A percentile compares a stretch with the other conserved stretches of the same genome.
Conservation (phyloP, 2,888 invertebrate genomes). For the Diplazon laetatorius region DNA sequence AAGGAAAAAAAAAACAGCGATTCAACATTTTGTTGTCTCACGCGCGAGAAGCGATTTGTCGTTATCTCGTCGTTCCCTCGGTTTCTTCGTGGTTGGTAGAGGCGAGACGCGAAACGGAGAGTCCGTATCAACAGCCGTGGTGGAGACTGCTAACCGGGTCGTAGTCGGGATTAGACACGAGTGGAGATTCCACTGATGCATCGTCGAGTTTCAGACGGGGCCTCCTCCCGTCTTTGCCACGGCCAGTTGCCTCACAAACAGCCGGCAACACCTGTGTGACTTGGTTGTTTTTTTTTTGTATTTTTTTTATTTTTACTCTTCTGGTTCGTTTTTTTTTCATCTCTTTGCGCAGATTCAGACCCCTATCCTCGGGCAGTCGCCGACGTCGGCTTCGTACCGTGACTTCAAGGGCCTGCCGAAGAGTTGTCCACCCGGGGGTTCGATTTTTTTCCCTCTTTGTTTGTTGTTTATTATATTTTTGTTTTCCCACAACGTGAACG, state of each 20-base stretch:
- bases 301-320: background rate
- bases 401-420: constrained; percentile 13
- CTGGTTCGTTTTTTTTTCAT: background rate
- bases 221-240: background rate
- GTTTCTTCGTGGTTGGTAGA: background rate
- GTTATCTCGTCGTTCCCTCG: too few species aligned
- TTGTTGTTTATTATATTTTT: too few species aligned
- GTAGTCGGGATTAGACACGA: constrained; percentile 55
- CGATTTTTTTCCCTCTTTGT: background rate
- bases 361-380: constrained; percentile 26
- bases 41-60: background rate
- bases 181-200: constrained; percentile 45
- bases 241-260: constrained; percentile 31
- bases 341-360: constrained; percentile 28
- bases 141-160: constrained; percentile 25
- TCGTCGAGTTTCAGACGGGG: constrained; percentile 36
- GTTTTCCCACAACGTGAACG: too few species aligned
- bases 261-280: constrained; percentile 52
- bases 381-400: constrained; percentile 34
- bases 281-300: too few species aligned
- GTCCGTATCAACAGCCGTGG: constrained; percentile 19
- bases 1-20: background rate
- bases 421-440: background rate
- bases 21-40: background rate
- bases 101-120: background rate